Percentiles rank a stretch among this genome's conserved stretches.
phyloP scores from a whole-genome alignment of 1,140 invertebrate genomes.

The Melanaphis sacchari region DNA sequence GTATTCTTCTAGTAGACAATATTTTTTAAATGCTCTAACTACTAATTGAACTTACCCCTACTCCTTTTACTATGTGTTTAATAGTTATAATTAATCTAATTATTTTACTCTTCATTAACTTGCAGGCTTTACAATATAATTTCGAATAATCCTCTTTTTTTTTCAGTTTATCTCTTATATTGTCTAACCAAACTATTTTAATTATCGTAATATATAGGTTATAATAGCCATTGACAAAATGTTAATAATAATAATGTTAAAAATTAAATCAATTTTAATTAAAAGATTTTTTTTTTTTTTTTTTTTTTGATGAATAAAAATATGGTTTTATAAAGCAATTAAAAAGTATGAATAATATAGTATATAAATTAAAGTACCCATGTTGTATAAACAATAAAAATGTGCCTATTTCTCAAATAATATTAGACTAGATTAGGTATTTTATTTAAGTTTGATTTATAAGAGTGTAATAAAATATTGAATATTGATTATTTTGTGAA shows the following conservation, averaged over 20 bases:
- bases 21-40: not conserved
- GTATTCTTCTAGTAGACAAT: not conserved
- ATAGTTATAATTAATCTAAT: not conserved
- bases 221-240: not conserved
- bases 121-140: not conserved
- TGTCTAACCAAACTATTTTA: not conserved
- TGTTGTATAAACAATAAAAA: not conserved
- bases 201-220: not conserved
- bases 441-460: not conserved
- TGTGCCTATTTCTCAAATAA: not conserved
- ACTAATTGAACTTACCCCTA: not conserved
- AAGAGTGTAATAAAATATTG: not conserved
- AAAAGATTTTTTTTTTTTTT: too few species aligned
- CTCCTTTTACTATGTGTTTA: not conserved
- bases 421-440: not conserved
- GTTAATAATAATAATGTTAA: not conserved
- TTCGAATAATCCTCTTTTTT: not conserved
- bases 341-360: too few species aligned
- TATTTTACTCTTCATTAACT: not conserved
- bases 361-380: not conserved
- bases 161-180: not conserved
- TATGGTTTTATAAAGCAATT: not conserved
- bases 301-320: not conserved
- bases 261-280: not conserved
- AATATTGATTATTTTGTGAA: not conserved